Evolutionary conservation across 2,797 vertebrate species (phyloP), one percentile per base, ranked within the genome.

Genomic region (Crenuchus spilurus): DNA sequence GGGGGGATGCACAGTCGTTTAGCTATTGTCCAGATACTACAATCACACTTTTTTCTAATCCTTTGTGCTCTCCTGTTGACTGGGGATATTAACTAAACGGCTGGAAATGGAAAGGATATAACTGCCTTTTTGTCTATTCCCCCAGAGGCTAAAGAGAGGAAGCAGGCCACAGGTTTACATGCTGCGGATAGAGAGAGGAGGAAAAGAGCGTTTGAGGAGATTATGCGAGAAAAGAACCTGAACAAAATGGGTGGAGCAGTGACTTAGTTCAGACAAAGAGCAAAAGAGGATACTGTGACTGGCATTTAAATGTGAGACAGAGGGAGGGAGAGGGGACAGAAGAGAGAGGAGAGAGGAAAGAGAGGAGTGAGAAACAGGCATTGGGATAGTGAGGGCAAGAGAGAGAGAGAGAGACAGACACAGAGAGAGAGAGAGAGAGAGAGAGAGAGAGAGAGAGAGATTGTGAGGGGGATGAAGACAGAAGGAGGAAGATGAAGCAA

Each of bases 191-290:
- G 65, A 71, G 72, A 66, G 65, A 63, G 28, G 79, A 66, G 75
- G 81, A 73, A 83, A 78, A 66, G 76, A 85, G 80, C 71, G 76
- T 90, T 77, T 88, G 84, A 76, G 58, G 74, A 86, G 86, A 91
- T 88, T 85, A 49, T 83, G 88, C 77, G 83, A 88, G 90, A 91
- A 85, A 87, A 87, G 86, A 48, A 0, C 77, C 11, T 61, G 84
- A 86, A 66, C 87, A 84, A 86, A 84, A 84, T 85, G 88, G 86
- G 63, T 84, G 87, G 90, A 90, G 84, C 77, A 80, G 85, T 70
- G 84, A 83, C 76, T 88, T 6, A 63, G 18, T 31, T 60, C 87
- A 89, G 92, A 94, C 93, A 95, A 92, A 91, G 92, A 93, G 87
- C 82, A 87, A 91, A 55, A 83, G 89, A 91, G 85, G 63, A 91